Base-by-base conservation (phyloP, 2,797 vertebrate species). In the Nannoperca australis region DNA sequence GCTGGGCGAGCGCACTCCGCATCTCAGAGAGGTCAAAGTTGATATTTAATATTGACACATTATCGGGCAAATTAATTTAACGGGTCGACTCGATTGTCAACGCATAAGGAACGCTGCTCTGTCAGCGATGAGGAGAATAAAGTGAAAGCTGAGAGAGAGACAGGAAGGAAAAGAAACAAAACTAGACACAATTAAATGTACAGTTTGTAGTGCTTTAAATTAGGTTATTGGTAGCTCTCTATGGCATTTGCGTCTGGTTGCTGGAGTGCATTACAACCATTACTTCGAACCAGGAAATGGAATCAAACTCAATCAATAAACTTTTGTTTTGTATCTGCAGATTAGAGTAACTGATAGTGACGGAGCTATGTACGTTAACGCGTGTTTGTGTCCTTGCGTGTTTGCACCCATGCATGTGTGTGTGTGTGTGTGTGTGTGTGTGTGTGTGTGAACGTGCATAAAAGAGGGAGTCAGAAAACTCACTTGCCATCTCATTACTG, bases 21-120 rank as follows among this genome's bases (percentile, higher is more conserved):
- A 75, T 89, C 85, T 83, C 61, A 45, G 91, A 75, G 94, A 96
- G 94, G 94, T 94, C 88, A 95, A 94, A 92, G 89, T 85, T 93
- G 93, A 94, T 87, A 93, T 94, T 93, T 95, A 96, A 96, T 96
- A 95, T 95, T 93, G 95, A 95, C 95, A 95, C 95, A 93, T 95
- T 95, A 96, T 95, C 94, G 84, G 88, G 93, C 87, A 95, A 95
- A 95, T 95, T 94, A 94, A 95, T 95, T 95, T 94, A 94, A 92
- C 93, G 84, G 88, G 88, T 90, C 70, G 89, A 94, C 90, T 93
- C 88, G 80, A 92, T 93, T 92, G 93, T 93, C 93, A 92, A 89
- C 24, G 82, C 90, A 90, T 93, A 91, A 92, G 83, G 81, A 81
- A 56, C 55, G 32, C 73, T 68, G 78, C 68, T 79, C 86, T 78